These are phyloP conservation scores for Teleopsis dalmanni DNA, from an alignment of 1,140 invertebrate species.

Conservation along the genomic window DNA sequence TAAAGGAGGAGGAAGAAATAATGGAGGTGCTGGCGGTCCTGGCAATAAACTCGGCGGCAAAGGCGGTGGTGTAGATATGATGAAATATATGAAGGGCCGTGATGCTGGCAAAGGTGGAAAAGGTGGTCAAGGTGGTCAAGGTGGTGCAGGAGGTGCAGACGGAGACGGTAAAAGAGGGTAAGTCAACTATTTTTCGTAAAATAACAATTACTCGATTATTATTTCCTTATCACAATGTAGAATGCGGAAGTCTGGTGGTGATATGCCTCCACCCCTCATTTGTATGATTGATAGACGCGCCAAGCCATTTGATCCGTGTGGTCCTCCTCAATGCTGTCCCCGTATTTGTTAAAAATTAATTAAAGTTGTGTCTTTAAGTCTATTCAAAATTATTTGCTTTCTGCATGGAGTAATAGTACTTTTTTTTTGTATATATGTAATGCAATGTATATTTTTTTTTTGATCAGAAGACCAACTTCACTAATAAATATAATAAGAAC, in stretches of 20 bases:
- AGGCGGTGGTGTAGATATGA: conserved; percentile 8
- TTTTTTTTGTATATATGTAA: too few relatives aligned
- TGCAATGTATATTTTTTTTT: too few relatives aligned
- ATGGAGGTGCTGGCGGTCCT: not conserved
- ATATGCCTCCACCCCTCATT: conserved; percentile 8
- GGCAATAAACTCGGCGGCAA: not conserved
- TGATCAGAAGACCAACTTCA: too few relatives aligned
- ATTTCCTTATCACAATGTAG: not conserved
- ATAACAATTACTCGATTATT: not conserved
- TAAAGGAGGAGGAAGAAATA: not conserved
- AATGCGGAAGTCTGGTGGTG: not conserved
- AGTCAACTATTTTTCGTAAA: not conserved
- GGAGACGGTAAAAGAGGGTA: not conserved
- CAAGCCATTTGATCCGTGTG: conserved; percentile 10
- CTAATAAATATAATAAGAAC: too few relatives aligned
- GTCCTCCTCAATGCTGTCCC: conserved; percentile 4
- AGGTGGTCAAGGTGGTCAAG: not conserved
- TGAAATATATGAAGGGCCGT: conserved; percentile 6
- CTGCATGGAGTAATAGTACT: too few relatives aligned
- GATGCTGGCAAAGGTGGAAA: too few relatives aligned
- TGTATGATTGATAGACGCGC: conserved; percentile 13
- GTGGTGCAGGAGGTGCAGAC: not conserved
- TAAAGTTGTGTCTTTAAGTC: too few relatives aligned
- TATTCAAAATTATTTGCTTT: too few relatives aligned
- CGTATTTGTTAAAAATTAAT: conserved; percentile 14